phyloP scores from a whole-genome alignment of 2,797 vertebrate genomes.

The Gobionotothen gibberifrons region DNA sequence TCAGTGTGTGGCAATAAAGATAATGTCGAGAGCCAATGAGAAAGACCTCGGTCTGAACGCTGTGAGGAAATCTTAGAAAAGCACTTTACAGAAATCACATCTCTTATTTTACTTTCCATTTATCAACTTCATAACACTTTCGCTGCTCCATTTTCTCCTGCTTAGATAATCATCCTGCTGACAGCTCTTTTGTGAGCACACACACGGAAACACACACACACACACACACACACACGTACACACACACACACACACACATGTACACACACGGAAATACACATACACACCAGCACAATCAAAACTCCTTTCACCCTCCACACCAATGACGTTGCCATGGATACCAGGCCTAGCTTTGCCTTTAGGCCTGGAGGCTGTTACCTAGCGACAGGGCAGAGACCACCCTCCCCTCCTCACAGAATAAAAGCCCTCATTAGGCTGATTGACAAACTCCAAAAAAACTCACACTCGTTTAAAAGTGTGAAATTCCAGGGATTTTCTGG shows the following conservation, averaged over 20 bases:
- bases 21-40: not conserved
- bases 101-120: conserved; percentile 13
- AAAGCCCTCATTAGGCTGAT: conserved; percentile 26
- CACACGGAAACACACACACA: conserved; percentile 3
- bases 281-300: not conserved
- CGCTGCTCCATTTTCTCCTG: conserved; percentile 1
- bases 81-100: conserved; percentile 7
- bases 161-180: conserved; percentile 34
- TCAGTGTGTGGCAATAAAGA: not conserved
- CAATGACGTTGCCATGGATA: conserved; percentile 81
- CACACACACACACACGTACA: not conserved
- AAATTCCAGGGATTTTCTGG: not conserved
- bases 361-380: conserved; percentile 82
- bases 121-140: not conserved
- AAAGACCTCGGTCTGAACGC: conserved; percentile 19
- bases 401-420: conserved; percentile 38
- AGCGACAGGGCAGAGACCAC: conserved; percentile 78
- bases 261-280: too few relatives aligned
- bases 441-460: not conserved
- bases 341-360: conserved; percentile 79
- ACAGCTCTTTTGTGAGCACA: conserved; percentile 20
- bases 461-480: not conserved
- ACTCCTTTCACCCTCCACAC: conserved; percentile 72
- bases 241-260: too few relatives aligned
- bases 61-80: not conserved